Percentiles rank a stretch among this genome's conserved stretches.
Evolutionary conservation across 2,797 vertebrate species (phyloP).

Genomic region (Neoniphon sammara): DNA sequence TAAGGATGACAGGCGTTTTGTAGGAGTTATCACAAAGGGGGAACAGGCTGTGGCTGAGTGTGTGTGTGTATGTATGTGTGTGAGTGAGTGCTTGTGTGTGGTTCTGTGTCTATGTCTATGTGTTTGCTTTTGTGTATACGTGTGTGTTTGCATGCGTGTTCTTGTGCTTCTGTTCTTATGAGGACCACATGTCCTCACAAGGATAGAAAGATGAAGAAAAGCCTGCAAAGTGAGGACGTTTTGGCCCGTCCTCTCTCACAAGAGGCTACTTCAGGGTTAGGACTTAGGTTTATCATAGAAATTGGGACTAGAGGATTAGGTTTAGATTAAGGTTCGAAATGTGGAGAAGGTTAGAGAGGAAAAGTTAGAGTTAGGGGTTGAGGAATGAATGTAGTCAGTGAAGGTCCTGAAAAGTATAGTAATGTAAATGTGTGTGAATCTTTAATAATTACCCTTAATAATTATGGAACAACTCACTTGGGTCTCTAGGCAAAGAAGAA

Average conservation of each 20-base stretch:
- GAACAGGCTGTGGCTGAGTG: constrained; percentile 49
- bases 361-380: background rate
- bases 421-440: constrained; percentile 21
- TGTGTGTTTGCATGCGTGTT: constrained; percentile 29
- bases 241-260: background rate
- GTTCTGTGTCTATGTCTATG: background rate
- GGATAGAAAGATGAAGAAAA: constrained; percentile 32
- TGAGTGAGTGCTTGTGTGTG: background rate
- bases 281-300: constrained; percentile 1
- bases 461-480: constrained; percentile 51
- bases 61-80: constrained; percentile 16
- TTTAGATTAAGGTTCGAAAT: constrained; percentile 28
- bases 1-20: constrained; percentile 81
- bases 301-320: background rate
- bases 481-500: constrained; percentile 31
- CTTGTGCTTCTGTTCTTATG: constrained; percentile 43
- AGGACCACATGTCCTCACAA: constrained; percentile 39
- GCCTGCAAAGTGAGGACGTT: constrained; percentile 15
- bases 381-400: background rate
- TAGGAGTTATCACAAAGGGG: constrained; percentile 76
- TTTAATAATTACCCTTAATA: constrained; percentile 51
- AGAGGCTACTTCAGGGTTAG: constrained; percentile 1
- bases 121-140: background rate
- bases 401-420: constrained; percentile 34
- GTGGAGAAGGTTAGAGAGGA: background rate